Base-by-base conservation (phyloP, 2,113 vertebrate genomes). In the Corydoras maculifer region DNA sequence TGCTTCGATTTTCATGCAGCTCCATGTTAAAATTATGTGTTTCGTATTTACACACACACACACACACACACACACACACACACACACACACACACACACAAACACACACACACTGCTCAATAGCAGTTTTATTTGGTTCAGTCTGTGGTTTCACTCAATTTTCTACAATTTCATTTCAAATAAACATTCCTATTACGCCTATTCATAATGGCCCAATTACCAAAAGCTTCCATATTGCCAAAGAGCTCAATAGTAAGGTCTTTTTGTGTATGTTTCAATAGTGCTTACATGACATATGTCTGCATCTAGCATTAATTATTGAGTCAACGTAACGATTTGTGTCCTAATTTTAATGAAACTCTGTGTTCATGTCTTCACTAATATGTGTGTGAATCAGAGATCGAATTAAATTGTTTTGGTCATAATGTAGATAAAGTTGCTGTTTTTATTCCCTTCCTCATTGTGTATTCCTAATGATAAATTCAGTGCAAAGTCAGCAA, bases 141-240 rank as follows among this genome's bases (percentile, higher is more conserved):
- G 60, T 72, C 79, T 81, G 84, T 81, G 83, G 84, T 76, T 79
- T 83, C 78, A 78, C 75, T 83, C 77, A 71, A 73, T 85, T 86
- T 80, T 82, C 69, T 63, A 58, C 69, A 53, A 69, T 74, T 77
- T 68, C 48, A 63, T 69, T 57, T 69, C 7, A 50, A 80, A 69
- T 77, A 77, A 77, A 77, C 78, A 74, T 73, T 32, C 65, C 68
- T 70, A 77, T 77, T 80, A 73, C 73, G 9, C 48, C 61, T 63
- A 65, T 69, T 77, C 69, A 75, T 75, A 77, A 77, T 77, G 31
- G 57, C 62, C 60, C 63, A 77, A 77, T 75, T 75, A 69, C 69
- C 66, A 73, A 32, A 75, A 66, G 35, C 35, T 43, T 43, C 35
- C 35, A 43, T 43, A 43, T 43, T 5, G 64, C 64, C 53, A 64